phyloP scores from a whole-genome alignment of 2,888 invertebrate genomes.

The Melieria crassipennis region DNA sequence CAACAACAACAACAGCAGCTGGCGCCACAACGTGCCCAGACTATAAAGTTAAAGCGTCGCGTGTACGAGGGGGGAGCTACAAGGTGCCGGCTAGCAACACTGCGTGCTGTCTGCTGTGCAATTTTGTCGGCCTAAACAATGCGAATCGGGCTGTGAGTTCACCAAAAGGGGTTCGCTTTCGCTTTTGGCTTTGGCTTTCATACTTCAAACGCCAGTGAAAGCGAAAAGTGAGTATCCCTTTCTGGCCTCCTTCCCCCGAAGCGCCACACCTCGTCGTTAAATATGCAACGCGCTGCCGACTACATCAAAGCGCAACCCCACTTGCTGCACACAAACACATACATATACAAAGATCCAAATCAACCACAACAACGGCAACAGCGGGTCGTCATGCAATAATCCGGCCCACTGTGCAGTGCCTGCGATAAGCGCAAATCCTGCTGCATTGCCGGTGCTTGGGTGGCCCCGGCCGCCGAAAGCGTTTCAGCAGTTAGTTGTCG shows the following conservation, averaged over 20 bases:
- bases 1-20: neutral
- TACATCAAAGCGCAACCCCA: conserved; percentile 1
- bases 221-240: neutral
- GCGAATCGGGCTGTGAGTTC: too few relatives aligned
- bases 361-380: too few relatives aligned
- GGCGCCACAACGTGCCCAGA: neutral
- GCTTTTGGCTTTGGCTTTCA: too few relatives aligned
- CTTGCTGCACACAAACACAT: too few relatives aligned
- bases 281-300: neutral
- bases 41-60: neutral
- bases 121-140: too few relatives aligned
- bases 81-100: too few relatives aligned
- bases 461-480: neutral
- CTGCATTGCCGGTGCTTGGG: neutral
- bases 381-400: too few relatives aligned
- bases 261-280: neutral
- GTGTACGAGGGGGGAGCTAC: too few relatives aligned
- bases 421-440: neutral
- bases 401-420: too few relatives aligned
- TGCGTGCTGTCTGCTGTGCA: too few relatives aligned
- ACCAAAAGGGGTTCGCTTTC: too few relatives aligned
- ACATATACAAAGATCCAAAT: neutral
- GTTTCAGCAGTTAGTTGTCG: neutral
- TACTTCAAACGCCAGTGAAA: too few relatives aligned
- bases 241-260: neutral